Conservation (phyloP, 64 coral and sea anemone genomes). For the Pachyseris speciosa region DNA sequence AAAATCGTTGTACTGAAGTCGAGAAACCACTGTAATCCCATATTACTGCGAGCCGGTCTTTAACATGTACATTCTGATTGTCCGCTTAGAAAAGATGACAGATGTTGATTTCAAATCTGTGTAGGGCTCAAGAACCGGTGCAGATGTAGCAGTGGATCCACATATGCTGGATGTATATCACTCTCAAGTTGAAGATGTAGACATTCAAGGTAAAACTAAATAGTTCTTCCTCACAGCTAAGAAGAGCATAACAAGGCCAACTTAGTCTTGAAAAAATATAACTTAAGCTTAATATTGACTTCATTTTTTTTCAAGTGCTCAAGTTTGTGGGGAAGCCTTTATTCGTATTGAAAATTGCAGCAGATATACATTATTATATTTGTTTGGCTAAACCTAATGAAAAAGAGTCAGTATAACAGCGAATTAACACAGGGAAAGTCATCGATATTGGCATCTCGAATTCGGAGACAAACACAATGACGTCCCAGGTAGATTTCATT, state of each 20-base stretch:
- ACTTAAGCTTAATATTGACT: no score
- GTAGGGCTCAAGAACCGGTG: constrained; percentile 46
- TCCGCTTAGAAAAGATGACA: neutral
- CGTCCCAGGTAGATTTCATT: neutral
- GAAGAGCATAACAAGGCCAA: neutral
- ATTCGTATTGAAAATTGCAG: neutral
- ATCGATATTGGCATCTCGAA: neutral
- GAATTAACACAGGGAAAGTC: neutral
- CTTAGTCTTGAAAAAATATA: neutral
- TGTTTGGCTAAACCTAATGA: neutral
- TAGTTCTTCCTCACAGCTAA: neutral
- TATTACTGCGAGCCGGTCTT: neutral
- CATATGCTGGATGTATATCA: constrained; percentile 52
- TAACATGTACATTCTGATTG: no score
- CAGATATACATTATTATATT: constrained; percentile 4
- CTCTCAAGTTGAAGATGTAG: constrained; percentile 46
- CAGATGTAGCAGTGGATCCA: constrained; percentile 42
- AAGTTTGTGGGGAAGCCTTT: neutral
- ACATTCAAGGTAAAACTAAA: constrained; percentile 51
- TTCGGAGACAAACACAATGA: neutral
- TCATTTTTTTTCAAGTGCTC: neutral
- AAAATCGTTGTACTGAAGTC: no score
- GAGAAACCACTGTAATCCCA: no score
- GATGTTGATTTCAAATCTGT: constrained; percentile 14
- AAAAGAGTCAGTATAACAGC: neutral